Evolutionary conservation across 2,888 invertebrate genomes (phyloP).

Genomic region (Drosophila siamana): DNA sequence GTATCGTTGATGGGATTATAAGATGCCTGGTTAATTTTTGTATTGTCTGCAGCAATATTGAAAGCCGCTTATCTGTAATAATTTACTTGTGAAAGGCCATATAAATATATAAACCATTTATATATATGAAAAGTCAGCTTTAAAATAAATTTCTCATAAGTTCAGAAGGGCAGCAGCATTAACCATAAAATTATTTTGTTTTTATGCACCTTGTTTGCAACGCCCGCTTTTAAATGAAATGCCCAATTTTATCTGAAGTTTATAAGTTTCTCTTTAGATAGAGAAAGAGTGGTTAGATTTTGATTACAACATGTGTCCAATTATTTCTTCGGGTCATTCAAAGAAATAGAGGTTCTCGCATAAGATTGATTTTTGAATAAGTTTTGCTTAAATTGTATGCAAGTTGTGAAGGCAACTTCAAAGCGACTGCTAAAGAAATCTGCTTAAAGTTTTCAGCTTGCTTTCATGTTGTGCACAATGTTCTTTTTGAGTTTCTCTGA

Average conservation of each 20-base stretch:
- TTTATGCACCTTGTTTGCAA: too few species aligned
- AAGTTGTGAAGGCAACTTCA: neutral
- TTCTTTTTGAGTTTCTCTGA: conserved; percentile 6
- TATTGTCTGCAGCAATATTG: neutral
- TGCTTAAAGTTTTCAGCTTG: conserved; percentile 1
- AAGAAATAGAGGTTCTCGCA: neutral
- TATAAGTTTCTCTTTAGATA: too few species aligned
- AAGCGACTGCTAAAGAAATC: neutral
- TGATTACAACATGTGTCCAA: neutral
- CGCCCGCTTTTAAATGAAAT: too few species aligned
- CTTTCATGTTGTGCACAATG: neutral
- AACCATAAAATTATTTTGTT: too few species aligned
- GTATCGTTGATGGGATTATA: conserved; percentile 41
- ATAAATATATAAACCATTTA: neutral
- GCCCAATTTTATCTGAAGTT: too few species aligned
- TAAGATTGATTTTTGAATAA: neutral
- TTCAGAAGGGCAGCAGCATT: too few species aligned
- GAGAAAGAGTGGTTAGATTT: too few species aligned
- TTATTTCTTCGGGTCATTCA: neutral
- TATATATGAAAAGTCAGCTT: too few species aligned
- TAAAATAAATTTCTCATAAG: too few species aligned
- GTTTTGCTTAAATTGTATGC: neutral
- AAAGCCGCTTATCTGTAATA: neutral
- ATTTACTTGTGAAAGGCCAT: neutral
- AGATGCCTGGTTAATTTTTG: conserved; percentile 1